phyloP scores from a whole-genome alignment of 2,113 vertebrate genomes.

The Nansenia antarctica region DNA sequence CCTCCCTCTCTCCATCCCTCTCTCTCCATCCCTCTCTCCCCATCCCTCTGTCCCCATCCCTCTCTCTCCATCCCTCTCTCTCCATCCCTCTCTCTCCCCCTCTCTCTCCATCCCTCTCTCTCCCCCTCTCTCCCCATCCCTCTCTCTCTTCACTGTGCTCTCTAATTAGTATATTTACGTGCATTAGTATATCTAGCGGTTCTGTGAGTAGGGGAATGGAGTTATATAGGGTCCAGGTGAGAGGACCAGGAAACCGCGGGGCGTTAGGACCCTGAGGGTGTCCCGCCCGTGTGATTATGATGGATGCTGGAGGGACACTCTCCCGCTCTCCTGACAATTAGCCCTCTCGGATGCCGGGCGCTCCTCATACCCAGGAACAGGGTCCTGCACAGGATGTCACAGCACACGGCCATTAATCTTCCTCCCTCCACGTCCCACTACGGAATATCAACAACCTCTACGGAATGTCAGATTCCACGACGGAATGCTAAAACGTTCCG shows the following conservation, averaged over 20 bases:
- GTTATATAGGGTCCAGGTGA: not conserved
- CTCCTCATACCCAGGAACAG: slow-evolving; percentile 30
- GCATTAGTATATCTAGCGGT: not conserved
- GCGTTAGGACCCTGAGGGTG: slow-evolving; percentile 36
- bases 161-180: too few species aligned
- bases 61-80: too few species aligned
- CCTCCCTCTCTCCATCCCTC: too few species aligned
- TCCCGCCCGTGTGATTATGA: slow-evolving; percentile 48
- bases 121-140: too few species aligned
- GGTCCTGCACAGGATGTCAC: slow-evolving; percentile 33
- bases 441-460: slow-evolving; percentile 25
- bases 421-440: slow-evolving; percentile 21
- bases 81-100: too few species aligned
- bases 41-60: too few species aligned
- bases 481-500: too few species aligned
- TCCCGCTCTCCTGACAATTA: slow-evolving; percentile 48
- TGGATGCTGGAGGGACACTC: slow-evolving; percentile 52
- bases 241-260: not conserved
- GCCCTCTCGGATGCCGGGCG: slow-evolving; percentile 29
- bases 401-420: slow-evolving; percentile 53
- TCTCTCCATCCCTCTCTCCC: too few species aligned
- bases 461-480: not conserved
- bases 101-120: too few species aligned
- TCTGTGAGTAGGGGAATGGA: not conserved
- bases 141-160: too few species aligned